Conservation (phyloP, 1,140 invertebrate genomes). For the Harlomillsia oculata region DNA sequence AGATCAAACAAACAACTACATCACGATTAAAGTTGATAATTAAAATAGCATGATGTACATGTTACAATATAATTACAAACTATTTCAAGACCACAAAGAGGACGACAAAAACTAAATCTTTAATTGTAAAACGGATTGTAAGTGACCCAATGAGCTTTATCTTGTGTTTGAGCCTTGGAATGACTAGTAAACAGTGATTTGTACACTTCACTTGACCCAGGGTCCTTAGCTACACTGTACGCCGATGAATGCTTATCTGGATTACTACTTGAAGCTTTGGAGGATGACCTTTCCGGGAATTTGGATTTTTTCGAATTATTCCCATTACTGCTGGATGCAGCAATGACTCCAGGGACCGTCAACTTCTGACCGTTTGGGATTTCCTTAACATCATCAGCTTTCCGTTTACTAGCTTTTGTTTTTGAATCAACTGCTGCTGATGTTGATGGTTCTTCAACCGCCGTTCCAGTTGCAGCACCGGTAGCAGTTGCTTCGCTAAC, state of each 20-base stretch:
- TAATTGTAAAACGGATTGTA: constrained; percentile 34
- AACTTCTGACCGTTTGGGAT: not conserved
- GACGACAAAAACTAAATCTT: no score
- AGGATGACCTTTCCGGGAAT: constrained; percentile 32
- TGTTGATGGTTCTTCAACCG: not conserved
- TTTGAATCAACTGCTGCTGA: not conserved
- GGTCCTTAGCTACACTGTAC: constrained; percentile 85
- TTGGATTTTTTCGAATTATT: constrained; percentile 6
- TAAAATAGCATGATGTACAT: no score
- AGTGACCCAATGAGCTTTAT: constrained; percentile 81
- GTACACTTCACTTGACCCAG: constrained; percentile 76
- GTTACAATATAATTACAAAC: no score
- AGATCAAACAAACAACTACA: no score
- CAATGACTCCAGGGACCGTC: not conserved
- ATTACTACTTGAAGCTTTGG: constrained; percentile 43
- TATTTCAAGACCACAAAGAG: no score
- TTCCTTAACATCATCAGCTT: not conserved
- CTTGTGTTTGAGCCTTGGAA: constrained; percentile 71
- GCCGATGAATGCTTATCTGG: constrained; percentile 65
- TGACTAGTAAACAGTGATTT: constrained; percentile 92
- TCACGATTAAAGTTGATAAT: no score
- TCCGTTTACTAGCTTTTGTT: not conserved
- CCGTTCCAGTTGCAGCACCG: not conserved
- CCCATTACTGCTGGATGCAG: not conserved
- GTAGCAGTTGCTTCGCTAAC: not conserved